Conservation (phyloP, 2,797 vertebrate species). For the Lemur catta region DNA sequence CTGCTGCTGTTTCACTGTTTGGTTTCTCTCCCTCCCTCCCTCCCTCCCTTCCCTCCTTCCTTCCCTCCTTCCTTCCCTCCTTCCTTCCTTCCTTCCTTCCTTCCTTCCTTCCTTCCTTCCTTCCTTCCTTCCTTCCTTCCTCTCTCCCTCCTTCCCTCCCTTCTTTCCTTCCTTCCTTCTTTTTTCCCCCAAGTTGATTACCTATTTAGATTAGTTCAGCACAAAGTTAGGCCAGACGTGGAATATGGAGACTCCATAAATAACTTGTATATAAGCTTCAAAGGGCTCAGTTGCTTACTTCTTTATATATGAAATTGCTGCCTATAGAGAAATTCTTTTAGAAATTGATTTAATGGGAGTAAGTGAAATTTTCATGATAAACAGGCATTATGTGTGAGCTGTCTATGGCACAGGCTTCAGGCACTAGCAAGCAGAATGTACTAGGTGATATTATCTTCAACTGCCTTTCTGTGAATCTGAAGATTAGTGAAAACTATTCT, state of each 20-base stretch:
- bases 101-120: background rate
- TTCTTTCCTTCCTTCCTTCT: no score
- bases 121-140: rapidly evolving
- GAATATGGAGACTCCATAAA: background rate
- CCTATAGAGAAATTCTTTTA: background rate
- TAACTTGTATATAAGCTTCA: background rate
- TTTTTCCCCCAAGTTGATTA: background rate
- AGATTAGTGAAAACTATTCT: constrained; percentile 16
- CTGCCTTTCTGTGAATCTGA: background rate
- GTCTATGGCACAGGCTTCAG: background rate
- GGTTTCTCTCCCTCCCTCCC: no score
- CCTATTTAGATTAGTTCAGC: background rate
- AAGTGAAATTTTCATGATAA: constrained; percentile 36
- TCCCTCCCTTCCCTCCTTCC: no score
- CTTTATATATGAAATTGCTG: background rate
- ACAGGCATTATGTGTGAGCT: rapidly evolving
- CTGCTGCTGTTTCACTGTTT: no score
- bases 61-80: no score
- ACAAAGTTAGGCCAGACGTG: background rate
- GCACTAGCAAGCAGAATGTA: background rate
- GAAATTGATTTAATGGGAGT: constrained; percentile 6
- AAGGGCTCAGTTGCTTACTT: background rate
- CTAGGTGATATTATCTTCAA: background rate
- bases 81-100: no score
- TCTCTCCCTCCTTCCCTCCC: rapidly evolving